These are phyloP conservation scores for Pemphredon lugubris DNA, from an alignment of 2,888 invertebrate genomes.

Conservation along the genomic window DNA sequence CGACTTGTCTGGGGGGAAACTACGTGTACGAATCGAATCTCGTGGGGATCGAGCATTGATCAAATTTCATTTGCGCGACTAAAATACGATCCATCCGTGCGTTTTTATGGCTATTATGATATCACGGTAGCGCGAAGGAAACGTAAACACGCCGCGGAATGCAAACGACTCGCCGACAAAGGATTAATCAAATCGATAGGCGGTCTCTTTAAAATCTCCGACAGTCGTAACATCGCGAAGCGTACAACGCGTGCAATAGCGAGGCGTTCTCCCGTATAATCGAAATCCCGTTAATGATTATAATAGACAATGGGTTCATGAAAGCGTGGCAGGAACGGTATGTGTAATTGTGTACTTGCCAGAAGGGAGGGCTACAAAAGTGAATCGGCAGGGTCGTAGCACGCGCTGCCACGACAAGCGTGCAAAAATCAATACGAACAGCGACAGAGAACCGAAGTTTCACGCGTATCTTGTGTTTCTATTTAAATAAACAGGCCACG, in stretches of 20 bases:
- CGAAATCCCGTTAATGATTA: conserved; percentile 69
- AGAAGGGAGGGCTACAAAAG: conserved; percentile 54
- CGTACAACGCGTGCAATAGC: conserved; percentile 22
- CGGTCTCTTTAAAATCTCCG: neutral
- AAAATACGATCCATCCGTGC: no score
- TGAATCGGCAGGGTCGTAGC: conserved; percentile 59
- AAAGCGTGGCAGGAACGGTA: conserved; percentile 57
- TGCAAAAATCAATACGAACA: conserved; percentile 64
- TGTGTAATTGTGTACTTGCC: conserved; percentile 56
- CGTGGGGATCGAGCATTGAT: no score
- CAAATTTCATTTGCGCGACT: no score
- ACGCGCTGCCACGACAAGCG: conserved; percentile 54
- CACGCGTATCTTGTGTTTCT: conserved; percentile 20
- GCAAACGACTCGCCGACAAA: neutral
- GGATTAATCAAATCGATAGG: conserved; percentile 13
- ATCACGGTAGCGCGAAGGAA: no score
- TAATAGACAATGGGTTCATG: conserved; percentile 65
- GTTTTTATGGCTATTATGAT: no score
- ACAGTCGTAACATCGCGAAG: conserved; percentile 50
- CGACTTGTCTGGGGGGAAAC: no score
- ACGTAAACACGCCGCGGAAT: neutral
- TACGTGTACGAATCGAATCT: no score
- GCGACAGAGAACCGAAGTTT: conserved; percentile 36
- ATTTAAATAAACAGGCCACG: neutral
- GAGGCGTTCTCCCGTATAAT: conserved; percentile 63